Conservation (phyloP, 2,113 vertebrate genomes). For the Calyptomena viridis region DNA sequence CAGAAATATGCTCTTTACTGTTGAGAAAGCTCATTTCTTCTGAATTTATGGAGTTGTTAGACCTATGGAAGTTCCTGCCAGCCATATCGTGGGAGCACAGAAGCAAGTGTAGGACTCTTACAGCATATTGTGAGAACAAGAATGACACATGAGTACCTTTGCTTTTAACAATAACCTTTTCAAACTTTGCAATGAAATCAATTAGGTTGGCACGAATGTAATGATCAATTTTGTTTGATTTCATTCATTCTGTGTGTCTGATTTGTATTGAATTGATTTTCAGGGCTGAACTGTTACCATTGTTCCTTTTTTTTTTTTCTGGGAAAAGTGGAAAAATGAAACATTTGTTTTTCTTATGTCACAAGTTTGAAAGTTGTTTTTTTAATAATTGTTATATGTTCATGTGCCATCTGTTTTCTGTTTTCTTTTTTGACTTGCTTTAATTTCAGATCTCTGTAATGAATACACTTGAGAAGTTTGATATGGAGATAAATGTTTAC, state of each 20-base stretch:
- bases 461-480: not conserved
- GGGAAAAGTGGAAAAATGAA: not conserved
- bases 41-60: not conserved
- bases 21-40: not conserved
- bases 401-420: slow-evolving; percentile 56
- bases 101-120: not conserved
- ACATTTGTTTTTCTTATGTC: slow-evolving; percentile 34
- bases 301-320: not conserved
- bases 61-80: not conserved
- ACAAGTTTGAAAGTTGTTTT: slow-evolving; percentile 2
- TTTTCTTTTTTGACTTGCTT: slow-evolving; percentile 31
- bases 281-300: not conserved
- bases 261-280: slow-evolving; percentile 2
- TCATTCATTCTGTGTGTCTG: not conserved
- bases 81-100: not conserved
- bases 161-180: not conserved
- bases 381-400: slow-evolving; percentile 32
- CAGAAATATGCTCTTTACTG: not conserved
- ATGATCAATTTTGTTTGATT: not conserved
- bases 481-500: slow-evolving; percentile 14
- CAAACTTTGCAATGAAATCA: not conserved
- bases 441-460: slow-evolving; percentile 23
- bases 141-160: not conserved
- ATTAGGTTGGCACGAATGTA: not conserved
- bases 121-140: not conserved